These are phyloP conservation scores for Drosophila nannoptera DNA, from an alignment of 1,140 invertebrate species.

Conservation along the genomic window DNA sequence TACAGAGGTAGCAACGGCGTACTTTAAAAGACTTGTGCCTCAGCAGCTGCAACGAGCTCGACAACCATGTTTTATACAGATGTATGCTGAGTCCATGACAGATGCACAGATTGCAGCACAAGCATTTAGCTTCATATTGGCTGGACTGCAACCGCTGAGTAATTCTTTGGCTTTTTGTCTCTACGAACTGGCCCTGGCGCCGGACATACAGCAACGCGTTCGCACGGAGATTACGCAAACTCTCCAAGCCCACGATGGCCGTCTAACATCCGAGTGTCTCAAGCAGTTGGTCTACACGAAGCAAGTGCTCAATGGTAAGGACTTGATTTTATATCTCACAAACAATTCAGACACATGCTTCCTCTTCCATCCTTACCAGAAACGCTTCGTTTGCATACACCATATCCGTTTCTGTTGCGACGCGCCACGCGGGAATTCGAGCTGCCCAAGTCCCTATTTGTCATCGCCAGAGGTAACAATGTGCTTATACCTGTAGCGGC, in stretches of 20 bases:
- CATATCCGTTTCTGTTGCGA: constrained; percentile 80
- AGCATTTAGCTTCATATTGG: constrained; percentile 78
- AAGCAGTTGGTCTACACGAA: constrained; percentile 81
- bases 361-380: constrained; percentile 54
- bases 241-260: constrained; percentile 68
- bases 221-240: constrained; percentile 81
- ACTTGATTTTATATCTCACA: background rate
- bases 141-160: constrained; percentile 80
- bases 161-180: constrained; percentile 81
- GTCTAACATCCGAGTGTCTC: constrained; percentile 77
- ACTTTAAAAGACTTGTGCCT: constrained; percentile 53
- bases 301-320: constrained; percentile 81
- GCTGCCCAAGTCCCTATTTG: constrained; percentile 79
- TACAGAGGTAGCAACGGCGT: constrained; percentile 38
- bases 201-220: constrained; percentile 82
- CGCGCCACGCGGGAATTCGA: constrained; percentile 80
- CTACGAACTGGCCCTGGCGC: constrained; percentile 82
- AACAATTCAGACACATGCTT: background rate
- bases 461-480: constrained; percentile 80
- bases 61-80: constrained; percentile 80
- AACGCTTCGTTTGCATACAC: constrained; percentile 82
- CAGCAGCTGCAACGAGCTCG: constrained; percentile 61
- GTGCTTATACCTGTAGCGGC: constrained; percentile 81
- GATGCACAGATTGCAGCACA: constrained; percentile 69
- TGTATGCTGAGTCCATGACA: constrained; percentile 69